Conservation (phyloP, 2,888 invertebrate genomes). For the Chromoteleia sp. region DNA sequence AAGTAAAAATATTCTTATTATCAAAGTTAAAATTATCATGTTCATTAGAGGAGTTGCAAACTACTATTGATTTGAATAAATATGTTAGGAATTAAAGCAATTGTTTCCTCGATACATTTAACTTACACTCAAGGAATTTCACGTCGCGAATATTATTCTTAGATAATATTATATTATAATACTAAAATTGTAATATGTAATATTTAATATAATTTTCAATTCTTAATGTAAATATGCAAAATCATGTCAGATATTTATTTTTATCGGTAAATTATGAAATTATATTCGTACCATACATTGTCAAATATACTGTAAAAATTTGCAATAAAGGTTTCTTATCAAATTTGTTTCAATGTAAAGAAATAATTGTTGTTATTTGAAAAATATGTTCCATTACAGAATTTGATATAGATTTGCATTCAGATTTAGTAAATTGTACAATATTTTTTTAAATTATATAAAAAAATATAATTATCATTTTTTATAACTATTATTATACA, state of each 20-base stretch:
- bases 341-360: neutral
- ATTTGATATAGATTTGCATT: neutral
- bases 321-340: neutral
- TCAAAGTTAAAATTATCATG: constrained; percentile 10
- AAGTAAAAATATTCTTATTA: too few species aligned
- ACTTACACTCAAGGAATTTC: too few species aligned
- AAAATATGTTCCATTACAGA: neutral
- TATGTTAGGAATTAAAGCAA: neutral
- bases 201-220: too few species aligned
- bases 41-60: neutral
- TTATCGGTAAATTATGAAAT: neutral
- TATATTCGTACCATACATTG: neutral
- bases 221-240: too few species aligned
- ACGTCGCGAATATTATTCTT: too few species aligned
- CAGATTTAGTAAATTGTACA: neutral
- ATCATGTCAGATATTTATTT: constrained; percentile 4
- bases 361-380: neutral
- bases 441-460: too few species aligned
- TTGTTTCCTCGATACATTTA: neutral
- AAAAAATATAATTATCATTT: too few species aligned
- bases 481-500: too few species aligned
- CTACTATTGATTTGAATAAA: constrained; percentile 1
- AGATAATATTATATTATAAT: too few species aligned
- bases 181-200: too few species aligned
- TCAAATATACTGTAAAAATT: neutral